Conservation (phyloP, 2,888 invertebrate genomes). For the Epicampocera succincta region DNA sequence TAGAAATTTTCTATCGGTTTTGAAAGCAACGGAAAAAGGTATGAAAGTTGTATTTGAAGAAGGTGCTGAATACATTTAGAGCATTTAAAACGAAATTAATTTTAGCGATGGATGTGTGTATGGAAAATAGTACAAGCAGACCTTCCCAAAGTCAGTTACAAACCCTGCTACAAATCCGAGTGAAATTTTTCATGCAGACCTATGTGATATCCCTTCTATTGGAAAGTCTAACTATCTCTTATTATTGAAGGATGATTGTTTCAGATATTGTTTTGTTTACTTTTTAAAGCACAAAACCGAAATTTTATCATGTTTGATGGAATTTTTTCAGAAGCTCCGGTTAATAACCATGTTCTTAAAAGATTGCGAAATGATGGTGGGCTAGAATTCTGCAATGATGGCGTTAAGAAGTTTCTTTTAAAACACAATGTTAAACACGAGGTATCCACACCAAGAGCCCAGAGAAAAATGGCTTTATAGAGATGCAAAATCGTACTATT, state of each 20-base stretch:
- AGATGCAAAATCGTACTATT: slow-evolving; percentile 30
- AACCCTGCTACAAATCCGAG: too few relatives aligned
- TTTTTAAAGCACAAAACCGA: too few relatives aligned
- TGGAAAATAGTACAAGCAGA: slow-evolving; percentile 36
- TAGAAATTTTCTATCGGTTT: too few relatives aligned
- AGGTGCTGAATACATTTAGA: slow-evolving; percentile 47
- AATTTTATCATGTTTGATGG: too few relatives aligned
- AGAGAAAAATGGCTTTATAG: slow-evolving; percentile 37
- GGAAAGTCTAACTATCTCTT: too few relatives aligned
- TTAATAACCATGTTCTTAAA: too few relatives aligned
- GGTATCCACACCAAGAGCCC: slow-evolving; percentile 43
- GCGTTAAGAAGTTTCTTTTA: neutral
- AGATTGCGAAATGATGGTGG: slow-evolving; percentile 58
- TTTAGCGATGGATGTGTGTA: slow-evolving; percentile 39
- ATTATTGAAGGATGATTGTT: too few relatives aligned
- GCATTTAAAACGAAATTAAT: neutral
- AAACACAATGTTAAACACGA: slow-evolving; percentile 57
- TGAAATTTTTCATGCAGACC: slow-evolving; percentile 44
- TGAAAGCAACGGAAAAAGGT: too few relatives aligned
- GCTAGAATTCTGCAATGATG: slow-evolving; percentile 61
- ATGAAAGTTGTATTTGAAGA: too few relatives aligned
- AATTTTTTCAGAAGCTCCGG: too few relatives aligned
- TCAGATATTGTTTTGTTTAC: too few relatives aligned
- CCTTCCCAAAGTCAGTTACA: slow-evolving; percentile 14
- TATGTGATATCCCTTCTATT: slow-evolving; percentile 44